Conservation (phyloP, 2,797 vertebrate genomes). For the Chiloscyllium punctatum region DNA sequence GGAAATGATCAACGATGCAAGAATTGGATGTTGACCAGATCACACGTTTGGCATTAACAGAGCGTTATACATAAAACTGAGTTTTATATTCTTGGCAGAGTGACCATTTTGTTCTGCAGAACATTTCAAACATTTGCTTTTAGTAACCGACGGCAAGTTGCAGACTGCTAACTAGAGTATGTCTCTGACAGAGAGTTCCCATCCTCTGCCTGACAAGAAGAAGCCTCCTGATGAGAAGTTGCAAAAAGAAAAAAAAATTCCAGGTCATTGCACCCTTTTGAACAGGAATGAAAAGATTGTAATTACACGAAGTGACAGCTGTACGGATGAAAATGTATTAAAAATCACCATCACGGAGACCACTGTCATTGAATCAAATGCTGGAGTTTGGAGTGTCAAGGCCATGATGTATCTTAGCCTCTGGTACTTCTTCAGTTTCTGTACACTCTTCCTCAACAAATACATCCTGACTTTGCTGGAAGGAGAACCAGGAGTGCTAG, state of each 20-base stretch:
- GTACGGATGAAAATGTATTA: slow-evolving; percentile 72
- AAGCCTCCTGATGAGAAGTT: slow-evolving; percentile 48
- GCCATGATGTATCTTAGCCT: slow-evolving; percentile 74
- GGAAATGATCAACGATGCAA: neutral
- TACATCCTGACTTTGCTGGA: slow-evolving; percentile 88
- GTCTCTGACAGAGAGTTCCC: neutral
- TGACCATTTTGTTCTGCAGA: neutral
- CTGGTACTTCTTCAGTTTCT: slow-evolving; percentile 98
- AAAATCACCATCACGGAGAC: slow-evolving; percentile 91
- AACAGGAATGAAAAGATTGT: slow-evolving; percentile 65
- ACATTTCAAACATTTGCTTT: neutral
- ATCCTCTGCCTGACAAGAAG: slow-evolving; percentile 8
- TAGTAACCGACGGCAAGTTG: neutral
- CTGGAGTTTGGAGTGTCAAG: slow-evolving; percentile 76
- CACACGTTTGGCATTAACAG: neutral
- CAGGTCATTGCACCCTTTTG: slow-evolving; percentile 59
- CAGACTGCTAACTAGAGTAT: neutral
- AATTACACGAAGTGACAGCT: slow-evolving; percentile 68
- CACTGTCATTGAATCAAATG: slow-evolving; percentile 79
- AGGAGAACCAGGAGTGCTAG: slow-evolving; percentile 89
- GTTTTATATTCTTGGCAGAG: neutral
- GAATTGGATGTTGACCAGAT: slow-evolving; percentile 8
- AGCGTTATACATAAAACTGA: neutral
- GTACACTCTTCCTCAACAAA: slow-evolving; percentile 95
- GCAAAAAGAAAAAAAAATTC: slow-evolving; percentile 47